Conservation (phyloP, 2,797 vertebrate species). For the Alouatta caraya region DNA sequence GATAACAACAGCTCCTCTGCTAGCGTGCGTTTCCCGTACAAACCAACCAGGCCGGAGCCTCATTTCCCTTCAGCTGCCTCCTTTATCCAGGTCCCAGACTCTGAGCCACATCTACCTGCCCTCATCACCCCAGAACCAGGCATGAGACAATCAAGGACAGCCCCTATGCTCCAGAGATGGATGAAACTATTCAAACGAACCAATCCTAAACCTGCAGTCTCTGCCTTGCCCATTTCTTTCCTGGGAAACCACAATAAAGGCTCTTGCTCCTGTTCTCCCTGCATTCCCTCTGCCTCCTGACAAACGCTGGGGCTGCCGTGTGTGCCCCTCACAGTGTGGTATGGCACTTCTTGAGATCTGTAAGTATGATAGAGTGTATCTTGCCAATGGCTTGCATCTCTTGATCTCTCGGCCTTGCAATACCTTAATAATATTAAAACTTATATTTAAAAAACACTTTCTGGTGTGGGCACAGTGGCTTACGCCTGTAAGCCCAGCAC, state of each 20-base stretch:
- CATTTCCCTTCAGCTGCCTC: not conserved
- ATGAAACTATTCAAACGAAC: not conserved
- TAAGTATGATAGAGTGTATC: not conserved
- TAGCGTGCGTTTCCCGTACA: not conserved
- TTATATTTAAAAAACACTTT: not conserved
- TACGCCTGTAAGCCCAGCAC: too few relatives aligned
- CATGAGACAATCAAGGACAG: too few relatives aligned
- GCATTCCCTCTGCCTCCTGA: not conserved
- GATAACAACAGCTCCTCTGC: not conserved
- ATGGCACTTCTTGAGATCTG: not conserved
- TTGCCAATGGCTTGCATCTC: not conserved
- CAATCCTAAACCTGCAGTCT: not conserved
- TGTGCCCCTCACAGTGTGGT: not conserved
- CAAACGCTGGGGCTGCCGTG: not conserved
- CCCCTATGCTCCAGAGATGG: not conserved
- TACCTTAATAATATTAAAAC: not conserved
- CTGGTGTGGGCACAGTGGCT: too few relatives aligned
- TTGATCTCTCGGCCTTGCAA: not conserved
- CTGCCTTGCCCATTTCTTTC: not conserved
- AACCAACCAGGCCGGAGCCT: not conserved
- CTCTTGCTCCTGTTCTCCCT: not conserved
- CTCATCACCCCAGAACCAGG: too few relatives aligned
- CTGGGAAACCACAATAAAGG: not conserved
- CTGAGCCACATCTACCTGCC: not conserved
- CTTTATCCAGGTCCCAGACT: too few relatives aligned